Conservation (phyloP, 2,888 invertebrate species). For the Drosophila aldrichi region DNA sequence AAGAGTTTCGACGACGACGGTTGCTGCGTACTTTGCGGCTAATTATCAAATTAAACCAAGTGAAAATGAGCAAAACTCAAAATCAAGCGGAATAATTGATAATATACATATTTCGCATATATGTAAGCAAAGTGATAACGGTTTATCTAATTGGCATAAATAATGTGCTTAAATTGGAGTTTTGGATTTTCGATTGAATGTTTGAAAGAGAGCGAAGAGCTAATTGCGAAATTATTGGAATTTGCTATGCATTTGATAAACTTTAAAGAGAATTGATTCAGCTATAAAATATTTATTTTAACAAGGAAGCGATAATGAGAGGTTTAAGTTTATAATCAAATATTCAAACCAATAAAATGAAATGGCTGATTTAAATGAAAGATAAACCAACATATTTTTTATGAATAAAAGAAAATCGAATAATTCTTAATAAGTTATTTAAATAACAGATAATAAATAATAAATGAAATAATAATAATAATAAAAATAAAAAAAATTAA, state of each 20-base stretch:
- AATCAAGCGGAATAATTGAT: slow-evolving; percentile 56
- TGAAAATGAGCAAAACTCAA: slow-evolving; percentile 42
- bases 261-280: not conserved
- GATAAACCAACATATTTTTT: not conserved
- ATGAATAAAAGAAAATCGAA: too few species aligned
- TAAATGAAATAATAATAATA: too few species aligned
- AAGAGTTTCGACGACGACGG: slow-evolving; percentile 27
- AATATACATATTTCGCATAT: slow-evolving; percentile 41
- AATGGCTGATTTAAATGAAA: not conserved
- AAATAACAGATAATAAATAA: too few species aligned
- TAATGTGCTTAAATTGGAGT: slow-evolving; percentile 1
- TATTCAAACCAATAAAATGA: not conserved
- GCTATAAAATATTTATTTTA: not conserved
- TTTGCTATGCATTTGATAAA: not conserved
- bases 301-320: too few species aligned
- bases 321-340: not conserved
- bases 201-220: not conserved
- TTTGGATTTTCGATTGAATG: not conserved
- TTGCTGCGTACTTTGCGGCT: slow-evolving; percentile 53
- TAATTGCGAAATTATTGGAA: slow-evolving; percentile 3
- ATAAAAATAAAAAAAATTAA: too few species aligned
- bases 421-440: too few species aligned
- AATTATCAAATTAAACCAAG: slow-evolving; percentile 55
- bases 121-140: slow-evolving; percentile 52
- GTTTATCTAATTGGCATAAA: slow-evolving; percentile 14